Evolutionary conservation across 2,797 vertebrate genomes (phyloP).

Genomic region (Paramormyrops hopkinsi): DNA sequence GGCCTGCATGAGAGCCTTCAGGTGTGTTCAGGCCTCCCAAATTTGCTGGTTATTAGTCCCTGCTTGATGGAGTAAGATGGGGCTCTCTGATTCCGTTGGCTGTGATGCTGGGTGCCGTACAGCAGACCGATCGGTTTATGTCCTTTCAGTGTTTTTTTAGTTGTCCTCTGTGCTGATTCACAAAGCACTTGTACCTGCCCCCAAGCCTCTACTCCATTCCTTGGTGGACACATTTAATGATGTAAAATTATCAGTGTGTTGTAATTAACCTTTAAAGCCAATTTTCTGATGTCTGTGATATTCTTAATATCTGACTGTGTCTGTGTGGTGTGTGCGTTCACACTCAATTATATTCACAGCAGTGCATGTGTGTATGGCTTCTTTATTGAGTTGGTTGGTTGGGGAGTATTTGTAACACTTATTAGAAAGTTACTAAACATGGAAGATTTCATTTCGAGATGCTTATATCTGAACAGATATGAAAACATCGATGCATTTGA

Average conservation of each 20-base stretch:
- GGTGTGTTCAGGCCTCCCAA: not conserved
- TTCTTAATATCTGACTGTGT: not conserved
- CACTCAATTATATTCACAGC: not conserved
- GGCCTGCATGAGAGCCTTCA: not conserved
- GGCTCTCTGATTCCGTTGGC: not conserved
- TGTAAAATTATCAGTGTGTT: not conserved
- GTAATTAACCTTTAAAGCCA: conserved; percentile 7
- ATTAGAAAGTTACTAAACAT: not conserved
- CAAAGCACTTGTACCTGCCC: not conserved
- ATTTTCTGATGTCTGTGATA: not conserved
- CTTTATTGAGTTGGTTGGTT: not conserved
- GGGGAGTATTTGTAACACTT: not conserved
- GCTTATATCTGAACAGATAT: not conserved
- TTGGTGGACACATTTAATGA: not conserved
- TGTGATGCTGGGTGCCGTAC: not conserved
- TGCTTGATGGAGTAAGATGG: not conserved
- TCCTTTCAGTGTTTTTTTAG: not conserved
- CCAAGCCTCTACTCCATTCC: not conserved
- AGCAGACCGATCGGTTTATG: not conserved
- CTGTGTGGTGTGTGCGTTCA: not conserved
- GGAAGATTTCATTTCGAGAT: not conserved
- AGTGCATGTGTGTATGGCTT: not conserved
- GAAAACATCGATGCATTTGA: not conserved
- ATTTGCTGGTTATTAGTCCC: not conserved
- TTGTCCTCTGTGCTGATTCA: not conserved